Percentiles rank a stretch among this genome's conserved stretches.
These are phyloP conservation scores for Cichladusa arquata DNA, from an alignment of 2,113 vertebrate species.

Conservation along the genomic window DNA sequence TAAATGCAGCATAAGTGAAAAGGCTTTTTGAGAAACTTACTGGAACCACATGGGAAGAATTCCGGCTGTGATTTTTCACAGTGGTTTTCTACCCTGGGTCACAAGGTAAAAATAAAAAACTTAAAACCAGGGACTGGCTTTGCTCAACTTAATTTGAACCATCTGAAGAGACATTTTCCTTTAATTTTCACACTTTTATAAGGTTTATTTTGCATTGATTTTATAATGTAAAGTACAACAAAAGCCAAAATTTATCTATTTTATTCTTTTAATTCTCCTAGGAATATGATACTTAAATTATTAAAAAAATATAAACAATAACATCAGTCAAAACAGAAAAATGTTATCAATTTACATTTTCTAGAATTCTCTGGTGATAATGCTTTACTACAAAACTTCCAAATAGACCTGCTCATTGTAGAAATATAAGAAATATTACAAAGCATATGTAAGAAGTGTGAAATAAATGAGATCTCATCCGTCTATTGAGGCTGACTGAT, in stretches of 20 bases:
- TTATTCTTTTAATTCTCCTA: neutral
- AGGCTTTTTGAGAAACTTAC: neutral
- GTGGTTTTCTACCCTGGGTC: neutral
- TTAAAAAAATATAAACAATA: neutral
- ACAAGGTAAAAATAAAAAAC: neutral
- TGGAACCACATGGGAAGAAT: neutral
- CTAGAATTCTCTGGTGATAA: neutral
- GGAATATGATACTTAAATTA: neutral
- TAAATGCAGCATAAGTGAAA: neutral
- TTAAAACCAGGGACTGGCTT: neutral
- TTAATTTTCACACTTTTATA: neutral
- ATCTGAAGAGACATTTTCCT: neutral
- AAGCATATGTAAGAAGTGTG: neutral
- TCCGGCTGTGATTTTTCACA: neutral
- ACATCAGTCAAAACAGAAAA: neutral
- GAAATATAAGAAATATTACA: neutral
- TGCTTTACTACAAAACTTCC: neutral
- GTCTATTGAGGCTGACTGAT: neutral
- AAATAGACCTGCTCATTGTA: fast-evolving
- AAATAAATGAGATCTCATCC: neutral
- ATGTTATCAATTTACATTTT: neutral
- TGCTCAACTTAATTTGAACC: neutral
- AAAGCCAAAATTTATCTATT: neutral
- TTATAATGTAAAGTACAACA: neutral
- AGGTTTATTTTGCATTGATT: neutral